Conservation (phyloP, 2,888 invertebrate species). For the Folsomia candida region DNA sequence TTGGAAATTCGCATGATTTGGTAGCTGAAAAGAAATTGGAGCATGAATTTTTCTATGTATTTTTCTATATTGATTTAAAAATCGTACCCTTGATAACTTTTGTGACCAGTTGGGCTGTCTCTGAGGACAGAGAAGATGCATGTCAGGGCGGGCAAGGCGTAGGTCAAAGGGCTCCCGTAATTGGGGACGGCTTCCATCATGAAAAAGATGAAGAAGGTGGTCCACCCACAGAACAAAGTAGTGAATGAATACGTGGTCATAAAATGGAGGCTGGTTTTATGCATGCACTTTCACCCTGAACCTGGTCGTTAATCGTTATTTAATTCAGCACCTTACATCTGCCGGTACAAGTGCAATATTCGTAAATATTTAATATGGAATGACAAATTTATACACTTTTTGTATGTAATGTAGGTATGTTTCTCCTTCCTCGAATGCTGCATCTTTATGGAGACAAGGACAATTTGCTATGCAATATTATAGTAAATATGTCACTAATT, state of each 20-base stretch:
- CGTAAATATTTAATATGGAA: no score
- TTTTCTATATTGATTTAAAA: not conserved
- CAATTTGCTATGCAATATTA: no score
- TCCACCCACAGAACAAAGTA: not conserved
- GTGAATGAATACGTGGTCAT: not conserved
- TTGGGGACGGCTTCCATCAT: not conserved
- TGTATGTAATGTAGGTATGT: no score
- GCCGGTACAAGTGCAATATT: no score
- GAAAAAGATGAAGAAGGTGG: not conserved
- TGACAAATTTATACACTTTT: no score
- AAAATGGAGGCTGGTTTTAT: no score
- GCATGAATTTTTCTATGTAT: not conserved
- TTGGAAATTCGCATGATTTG: slow-evolving; percentile 36
- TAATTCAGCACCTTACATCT: no score
- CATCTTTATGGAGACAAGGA: no score
- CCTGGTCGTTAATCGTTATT: no score
- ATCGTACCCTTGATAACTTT: slow-evolving; percentile 40
- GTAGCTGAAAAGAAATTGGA: slow-evolving; percentile 33
- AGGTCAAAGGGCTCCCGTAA: slow-evolving; percentile 21
- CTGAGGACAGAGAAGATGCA: slow-evolving; percentile 42
- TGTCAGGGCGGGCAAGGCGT: slow-evolving; percentile 44
- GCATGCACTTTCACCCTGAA: no score
- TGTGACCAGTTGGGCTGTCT: slow-evolving; percentile 18
- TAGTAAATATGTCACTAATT: no score
- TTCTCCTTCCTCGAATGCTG: no score